A percentile compares a stretch with the other conserved stretches of the same genome.
These are phyloP conservation scores for Nemotelus pantherinus DNA, from an alignment of 2,888 invertebrate genomes.

Conservation along the genomic window DNA sequence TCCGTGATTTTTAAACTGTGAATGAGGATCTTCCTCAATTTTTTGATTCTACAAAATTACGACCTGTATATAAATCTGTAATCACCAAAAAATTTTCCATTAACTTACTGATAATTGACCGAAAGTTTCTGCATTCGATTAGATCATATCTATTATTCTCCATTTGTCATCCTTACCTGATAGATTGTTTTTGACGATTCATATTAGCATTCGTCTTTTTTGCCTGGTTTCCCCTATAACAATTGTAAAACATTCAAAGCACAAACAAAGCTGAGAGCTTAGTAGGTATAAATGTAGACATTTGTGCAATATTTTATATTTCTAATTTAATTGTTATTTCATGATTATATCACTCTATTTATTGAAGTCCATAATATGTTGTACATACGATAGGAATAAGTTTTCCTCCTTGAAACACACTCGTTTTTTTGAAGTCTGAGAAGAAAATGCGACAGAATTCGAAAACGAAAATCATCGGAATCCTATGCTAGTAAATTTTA, in stretches of 20 bases:
- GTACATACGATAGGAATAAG: conserved; percentile 16
- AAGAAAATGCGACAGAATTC: not conserved
- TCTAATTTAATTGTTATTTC: conserved; percentile 19
- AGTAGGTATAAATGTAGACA: conserved; percentile 6
- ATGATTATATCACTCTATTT: conserved; percentile 31
- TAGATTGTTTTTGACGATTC: too few species aligned
- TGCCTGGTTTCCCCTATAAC: too few species aligned
- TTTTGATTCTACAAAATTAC: too few species aligned
- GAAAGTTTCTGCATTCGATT: too few species aligned
- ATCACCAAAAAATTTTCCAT: too few species aligned
- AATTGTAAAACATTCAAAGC: not conserved
- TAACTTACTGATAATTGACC: too few species aligned
- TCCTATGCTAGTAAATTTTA: conserved; percentile 9
- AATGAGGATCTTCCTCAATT: too few species aligned
- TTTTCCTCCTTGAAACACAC: not conserved
- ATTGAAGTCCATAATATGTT: conserved; percentile 13
- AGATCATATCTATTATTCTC: too few species aligned
- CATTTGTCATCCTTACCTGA: too few species aligned
- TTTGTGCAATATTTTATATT: conserved; percentile 40
- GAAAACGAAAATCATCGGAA: not conserved
- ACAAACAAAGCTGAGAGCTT: conserved; percentile 35
- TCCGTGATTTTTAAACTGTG: too few species aligned
- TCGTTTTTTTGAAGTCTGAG: not conserved
- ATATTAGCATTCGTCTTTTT: too few species aligned
- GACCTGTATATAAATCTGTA: too few species aligned